Percentiles rank a stretch among this genome's conserved stretches.
Evolutionary conservation across 2,113 vertebrate genomes (phyloP).

Genomic region (Meles meles): DNA sequence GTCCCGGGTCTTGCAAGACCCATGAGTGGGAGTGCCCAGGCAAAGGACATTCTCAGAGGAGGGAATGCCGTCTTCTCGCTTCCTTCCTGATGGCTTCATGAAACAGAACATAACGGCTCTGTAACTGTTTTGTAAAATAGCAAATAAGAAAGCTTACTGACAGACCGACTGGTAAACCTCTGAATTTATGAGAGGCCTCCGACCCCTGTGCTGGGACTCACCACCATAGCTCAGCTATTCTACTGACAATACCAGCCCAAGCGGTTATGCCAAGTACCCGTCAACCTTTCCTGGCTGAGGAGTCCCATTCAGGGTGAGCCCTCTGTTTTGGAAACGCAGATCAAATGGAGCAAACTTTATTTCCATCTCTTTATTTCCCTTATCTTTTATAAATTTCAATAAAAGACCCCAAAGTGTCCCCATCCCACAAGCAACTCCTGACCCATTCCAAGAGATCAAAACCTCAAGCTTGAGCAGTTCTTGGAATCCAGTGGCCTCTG

Average conservation of each 20-base stretch:
- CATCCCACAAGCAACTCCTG: background rate
- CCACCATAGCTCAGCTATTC: fast-evolving
- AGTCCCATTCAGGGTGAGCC: background rate
- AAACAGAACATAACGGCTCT: too few species aligned
- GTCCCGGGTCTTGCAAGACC: background rate
- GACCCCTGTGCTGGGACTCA: background rate
- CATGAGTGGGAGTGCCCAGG: background rate
- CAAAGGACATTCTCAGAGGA: background rate
- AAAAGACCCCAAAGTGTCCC: background rate
- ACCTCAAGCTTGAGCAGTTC: constrained; percentile 77
- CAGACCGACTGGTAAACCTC: background rate
- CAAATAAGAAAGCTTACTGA: background rate
- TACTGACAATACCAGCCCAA: background rate
- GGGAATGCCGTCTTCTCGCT: background rate
- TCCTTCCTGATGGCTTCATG: background rate
- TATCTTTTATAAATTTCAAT: constrained; percentile 60
- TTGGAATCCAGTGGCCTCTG: constrained; percentile 84
- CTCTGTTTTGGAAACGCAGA: constrained; percentile 45
- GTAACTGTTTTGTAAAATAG: background rate
- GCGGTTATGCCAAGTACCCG: background rate
- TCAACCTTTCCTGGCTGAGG: too few species aligned
- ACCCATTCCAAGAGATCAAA: constrained; percentile 69
- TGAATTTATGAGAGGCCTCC: background rate
- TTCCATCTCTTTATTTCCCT: constrained; percentile 54
- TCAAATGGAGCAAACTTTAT: constrained; percentile 52